Conservation (phyloP, 2,888 invertebrate genomes). For the Epiblema foenella region DNA sequence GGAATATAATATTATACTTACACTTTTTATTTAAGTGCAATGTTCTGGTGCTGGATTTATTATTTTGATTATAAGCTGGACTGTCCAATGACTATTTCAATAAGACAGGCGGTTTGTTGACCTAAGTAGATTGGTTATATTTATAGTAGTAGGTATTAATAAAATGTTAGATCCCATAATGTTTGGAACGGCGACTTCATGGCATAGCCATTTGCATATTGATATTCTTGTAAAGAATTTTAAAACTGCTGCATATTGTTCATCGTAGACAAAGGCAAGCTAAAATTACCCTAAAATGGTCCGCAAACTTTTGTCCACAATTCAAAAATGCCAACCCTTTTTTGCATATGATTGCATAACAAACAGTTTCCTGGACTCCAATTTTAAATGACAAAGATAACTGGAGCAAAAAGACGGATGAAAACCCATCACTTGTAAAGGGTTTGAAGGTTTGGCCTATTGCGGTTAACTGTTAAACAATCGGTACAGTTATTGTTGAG, state of each 20-base stretch:
- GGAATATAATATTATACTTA: background rate
- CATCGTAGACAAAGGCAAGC: constrained; percentile 57
- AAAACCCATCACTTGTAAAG: constrained; percentile 77
- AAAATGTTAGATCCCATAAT: background rate
- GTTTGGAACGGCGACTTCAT: background rate
- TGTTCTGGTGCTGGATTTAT: background rate
- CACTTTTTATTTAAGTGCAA: background rate
- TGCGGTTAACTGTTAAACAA: constrained; percentile 84
- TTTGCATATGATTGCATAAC: constrained; percentile 81
- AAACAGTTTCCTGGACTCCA: constrained; percentile 65
- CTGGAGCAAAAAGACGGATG: constrained; percentile 74
- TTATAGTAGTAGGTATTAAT: background rate
- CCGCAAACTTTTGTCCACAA: constrained; percentile 57
- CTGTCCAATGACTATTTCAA: background rate
- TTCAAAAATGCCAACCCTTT: constrained; percentile 63
- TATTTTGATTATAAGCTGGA: no score
- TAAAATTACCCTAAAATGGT: constrained; percentile 54
- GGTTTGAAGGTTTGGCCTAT: constrained; percentile 80
- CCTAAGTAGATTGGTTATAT: background rate
- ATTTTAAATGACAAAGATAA: constrained; percentile 65
- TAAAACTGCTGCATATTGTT: constrained; percentile 54
- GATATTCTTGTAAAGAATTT: constrained; percentile 10
- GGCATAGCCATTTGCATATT: background rate
- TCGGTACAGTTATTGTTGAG: constrained; percentile 81
- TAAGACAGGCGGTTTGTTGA: background rate